These are phyloP conservation scores for Podarcis siculus DNA, from an alignment of 2,797 vertebrate genomes.

Conservation along the genomic window DNA sequence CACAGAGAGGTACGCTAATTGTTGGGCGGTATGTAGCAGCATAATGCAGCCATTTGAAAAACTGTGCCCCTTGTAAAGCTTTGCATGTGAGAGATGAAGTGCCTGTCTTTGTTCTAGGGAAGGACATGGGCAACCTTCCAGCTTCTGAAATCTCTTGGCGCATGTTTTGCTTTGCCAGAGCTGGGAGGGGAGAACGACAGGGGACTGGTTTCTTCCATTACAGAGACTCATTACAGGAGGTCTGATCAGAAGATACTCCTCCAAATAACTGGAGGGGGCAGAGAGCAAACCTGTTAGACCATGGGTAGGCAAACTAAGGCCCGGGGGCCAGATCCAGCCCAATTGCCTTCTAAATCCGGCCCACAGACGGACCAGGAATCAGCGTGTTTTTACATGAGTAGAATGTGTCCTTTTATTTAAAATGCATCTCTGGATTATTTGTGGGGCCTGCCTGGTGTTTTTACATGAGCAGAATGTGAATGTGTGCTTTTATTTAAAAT, in stretches of 20 bases:
- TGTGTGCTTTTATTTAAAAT: too few species aligned
- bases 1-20: slow-evolving; percentile 72
- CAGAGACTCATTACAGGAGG: slow-evolving; percentile 12
- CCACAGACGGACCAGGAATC: too few species aligned
- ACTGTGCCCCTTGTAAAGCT: slow-evolving; percentile 70
- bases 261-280: not conserved
- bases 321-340: too few species aligned
- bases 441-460: too few species aligned
- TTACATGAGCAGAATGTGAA: too few species aligned
- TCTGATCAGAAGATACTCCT: not conserved
- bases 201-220: slow-evolving; percentile 5
- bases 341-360: too few species aligned
- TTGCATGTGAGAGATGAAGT: slow-evolving; percentile 59
- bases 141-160: slow-evolving; percentile 23
- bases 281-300: slow-evolving; percentile 1
- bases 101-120: slow-evolving; percentile 37
- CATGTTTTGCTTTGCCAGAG: slow-evolving; percentile 3
- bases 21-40: slow-evolving; percentile 69
- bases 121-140: not conserved
- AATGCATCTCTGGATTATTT: too few species aligned
- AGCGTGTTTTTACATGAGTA: too few species aligned
- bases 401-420: too few species aligned
- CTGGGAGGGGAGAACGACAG: not conserved
- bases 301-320: too few species aligned
- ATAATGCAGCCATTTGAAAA: slow-evolving; percentile 71